Evolutionary conservation across 2,888 invertebrate species (phyloP), one percentile per base, ranked within the genome.

Genomic region (Agriopis marginaria): DNA sequence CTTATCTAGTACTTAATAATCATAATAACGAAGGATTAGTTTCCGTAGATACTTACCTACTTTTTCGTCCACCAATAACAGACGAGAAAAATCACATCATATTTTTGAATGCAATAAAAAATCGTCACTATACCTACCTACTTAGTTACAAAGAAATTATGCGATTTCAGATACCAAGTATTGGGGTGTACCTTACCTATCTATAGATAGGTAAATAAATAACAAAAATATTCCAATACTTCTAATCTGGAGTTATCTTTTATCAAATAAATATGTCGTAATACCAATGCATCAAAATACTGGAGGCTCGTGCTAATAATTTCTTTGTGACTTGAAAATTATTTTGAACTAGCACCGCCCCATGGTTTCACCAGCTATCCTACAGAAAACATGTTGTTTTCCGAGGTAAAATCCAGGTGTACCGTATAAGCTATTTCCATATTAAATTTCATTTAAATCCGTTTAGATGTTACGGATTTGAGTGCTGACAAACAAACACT

Each of bases 71-170:
- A 47, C 69, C 62, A 70, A 70, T 70, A n/a, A 45, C 44, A 62
- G 51, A 9, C 0, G 1, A 11, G 53, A 23, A 58, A 65, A 23
- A 65, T 70, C 62, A 62, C 69, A 56, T 51, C 53, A 65, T 69
- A 51, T 39, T 50, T 50, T 64, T 12, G 6, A 44, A 23, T 53
- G 45, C 32, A 67, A 17, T 51, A 17, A 54, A 49, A 66, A 66
- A 39, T 63, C 50, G 14, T 68, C 47, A 58, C 39, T 10, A 54
- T 47, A 14, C 32, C 32, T 32, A 55, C 40, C 3, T 32, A 58
- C 45, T 63, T 63, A 45, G 62, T 58, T 32, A 58, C 58, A 45
- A 45, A 58, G 56, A 67, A 62, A 67, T 63, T 51, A 51, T 58
- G 39, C 23, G 66, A 61, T 55, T 49, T 45, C 45, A 17, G 51